phyloP scores from a whole-genome alignment of 92 coral and sea anemone species.

The Palythoa grandiflora region DNA sequence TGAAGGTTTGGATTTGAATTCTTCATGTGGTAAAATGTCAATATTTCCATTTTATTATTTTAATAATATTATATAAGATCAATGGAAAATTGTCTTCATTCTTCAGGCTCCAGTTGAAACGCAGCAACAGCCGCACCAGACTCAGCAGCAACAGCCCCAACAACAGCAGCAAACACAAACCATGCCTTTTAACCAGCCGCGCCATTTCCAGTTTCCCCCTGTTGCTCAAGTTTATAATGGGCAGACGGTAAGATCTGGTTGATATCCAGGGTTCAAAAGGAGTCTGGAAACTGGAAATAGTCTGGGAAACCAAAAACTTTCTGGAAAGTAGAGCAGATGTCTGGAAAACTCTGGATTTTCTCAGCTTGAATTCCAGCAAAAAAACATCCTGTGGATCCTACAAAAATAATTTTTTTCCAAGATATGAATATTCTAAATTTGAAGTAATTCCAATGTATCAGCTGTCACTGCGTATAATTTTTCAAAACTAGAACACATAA shows the following conservation, averaged over 20 bases:
- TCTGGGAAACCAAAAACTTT: too few species aligned
- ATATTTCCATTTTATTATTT: not conserved
- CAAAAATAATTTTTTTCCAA: too few species aligned
- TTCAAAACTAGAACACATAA: too few species aligned
- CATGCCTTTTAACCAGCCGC: conserved; percentile 63
- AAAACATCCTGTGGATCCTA: too few species aligned
- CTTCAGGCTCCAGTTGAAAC: conserved; percentile 21
- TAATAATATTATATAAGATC: not conserved
- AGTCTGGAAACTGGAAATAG: too few species aligned
- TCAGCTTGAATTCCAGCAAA: too few species aligned
- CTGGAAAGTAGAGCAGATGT: too few species aligned
- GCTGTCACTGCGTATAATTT: too few species aligned
- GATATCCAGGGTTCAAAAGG: too few species aligned
- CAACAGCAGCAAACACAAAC: conserved; percentile 56
- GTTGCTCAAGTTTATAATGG: conserved; percentile 78
- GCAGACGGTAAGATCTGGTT: conserved; percentile 70
- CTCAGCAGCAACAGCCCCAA: conserved; percentile 27
- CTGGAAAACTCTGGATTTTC: too few species aligned
- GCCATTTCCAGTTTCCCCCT: conserved; percentile 86
- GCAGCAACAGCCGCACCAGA: conserved; percentile 34
- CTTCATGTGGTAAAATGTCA: not conserved
- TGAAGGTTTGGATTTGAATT: not conserved
- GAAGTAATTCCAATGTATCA: too few species aligned
- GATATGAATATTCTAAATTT: too few species aligned
- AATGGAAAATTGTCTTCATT: not conserved